phyloP scores from a whole-genome alignment of 2,113 vertebrate genomes.

The Ginglymostoma cirratum region DNA sequence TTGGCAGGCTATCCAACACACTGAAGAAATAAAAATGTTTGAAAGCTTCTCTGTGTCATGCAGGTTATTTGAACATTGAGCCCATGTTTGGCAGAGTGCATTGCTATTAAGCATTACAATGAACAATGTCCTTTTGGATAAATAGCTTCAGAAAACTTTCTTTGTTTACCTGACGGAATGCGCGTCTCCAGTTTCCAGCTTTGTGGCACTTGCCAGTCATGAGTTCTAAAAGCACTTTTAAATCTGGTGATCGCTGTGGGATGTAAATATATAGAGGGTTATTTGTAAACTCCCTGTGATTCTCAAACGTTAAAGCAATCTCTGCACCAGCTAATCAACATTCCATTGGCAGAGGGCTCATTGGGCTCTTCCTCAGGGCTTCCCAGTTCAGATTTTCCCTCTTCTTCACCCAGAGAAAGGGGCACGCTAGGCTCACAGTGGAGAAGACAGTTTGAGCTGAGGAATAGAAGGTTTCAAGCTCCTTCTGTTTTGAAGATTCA shows the following conservation, averaged over 20 bases:
- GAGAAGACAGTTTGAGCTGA: neutral
- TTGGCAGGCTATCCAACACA: neutral
- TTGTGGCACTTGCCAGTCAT: neutral
- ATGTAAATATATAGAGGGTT: neutral
- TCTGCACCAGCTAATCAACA: neutral
- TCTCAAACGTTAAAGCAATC: neutral
- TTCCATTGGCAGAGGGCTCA: neutral
- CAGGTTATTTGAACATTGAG: slow-evolving; percentile 25
- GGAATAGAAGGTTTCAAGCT: neutral
- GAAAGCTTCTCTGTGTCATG: neutral
- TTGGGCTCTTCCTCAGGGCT: neutral
- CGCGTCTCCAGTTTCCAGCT: neutral
- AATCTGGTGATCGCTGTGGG: neutral
- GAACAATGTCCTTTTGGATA: neutral
- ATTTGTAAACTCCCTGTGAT: neutral
- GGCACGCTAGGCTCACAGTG: neutral
- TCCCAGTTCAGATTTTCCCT: neutral
- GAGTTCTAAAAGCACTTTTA: neutral
- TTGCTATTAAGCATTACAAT: neutral
- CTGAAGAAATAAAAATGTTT: slow-evolving; percentile 5
- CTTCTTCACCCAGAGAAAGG: neutral
- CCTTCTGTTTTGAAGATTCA: neutral
- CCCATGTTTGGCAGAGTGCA: neutral
- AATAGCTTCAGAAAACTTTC: neutral
- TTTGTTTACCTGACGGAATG: neutral